Evolutionary conservation across 2,113 vertebrate genomes (phyloP), one percentile per base, ranked within the genome.

Genomic region (Amblyopsis rosae): DNA sequence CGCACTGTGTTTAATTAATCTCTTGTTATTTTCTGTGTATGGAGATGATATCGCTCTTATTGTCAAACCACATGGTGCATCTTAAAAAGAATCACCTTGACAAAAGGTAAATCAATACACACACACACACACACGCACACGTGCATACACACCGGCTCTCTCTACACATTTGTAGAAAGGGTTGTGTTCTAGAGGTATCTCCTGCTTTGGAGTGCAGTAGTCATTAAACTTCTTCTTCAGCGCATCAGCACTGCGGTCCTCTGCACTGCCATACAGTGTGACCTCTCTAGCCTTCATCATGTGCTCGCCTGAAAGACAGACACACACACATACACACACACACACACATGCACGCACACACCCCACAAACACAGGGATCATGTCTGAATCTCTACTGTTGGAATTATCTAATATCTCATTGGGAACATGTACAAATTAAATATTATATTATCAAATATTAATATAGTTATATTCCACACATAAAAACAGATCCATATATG

Each of bases 91-190:
- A 26, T 26, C 26, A 26, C 26, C 26, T 26, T 67, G 33, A 61
- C 65, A 73, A 17, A 56, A 1, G 12, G 54, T 0, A 56, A 56
- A 12, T 41, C 32, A 41, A 32, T 45, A 5, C 9, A 62, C 15
- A 62, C 16, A 64, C n/a, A 48, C 16, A 55, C 55, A 54, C 55
- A 75, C 70, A 12, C 3, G 82, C 84, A 59, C 12, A 45, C 45
- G 0, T 35, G 50, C 26, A 67, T 3, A 79, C 90, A 56, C 26
- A 93, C 92, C 92, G 86, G 85, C 79, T 85, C 51, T 86, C 57
- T 92, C 77, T 56, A 94, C 78, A 48, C 93, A 94, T 67, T 80
- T 89, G 83, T 84, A 94, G 82, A 94, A 94, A 47, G 93, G 93
- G 59, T 93, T 94, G n/a, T 79, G 6, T 4, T 93, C 91, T 12